Conservation (phyloP, 2,888 invertebrate genomes). For the Dasypogon diadema region DNA sequence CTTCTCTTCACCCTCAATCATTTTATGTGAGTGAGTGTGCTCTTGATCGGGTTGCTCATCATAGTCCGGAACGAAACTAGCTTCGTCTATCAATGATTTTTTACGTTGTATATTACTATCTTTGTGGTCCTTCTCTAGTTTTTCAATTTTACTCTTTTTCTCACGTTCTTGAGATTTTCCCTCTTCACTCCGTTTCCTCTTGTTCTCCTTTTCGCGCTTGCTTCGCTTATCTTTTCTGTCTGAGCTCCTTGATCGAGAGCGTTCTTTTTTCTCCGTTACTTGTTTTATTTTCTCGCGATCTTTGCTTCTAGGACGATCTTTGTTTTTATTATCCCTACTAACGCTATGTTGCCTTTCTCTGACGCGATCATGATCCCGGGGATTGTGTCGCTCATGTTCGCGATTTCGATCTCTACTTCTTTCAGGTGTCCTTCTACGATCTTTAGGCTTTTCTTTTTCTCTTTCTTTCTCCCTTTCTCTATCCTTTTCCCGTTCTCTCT, state of each 20-base stretch:
- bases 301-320: constrained; percentile 13
- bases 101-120: constrained; percentile 70
- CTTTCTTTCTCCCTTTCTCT: constrained; percentile 59
- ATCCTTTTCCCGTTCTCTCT: constrained; percentile 59
- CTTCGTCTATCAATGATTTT: constrained; percentile 78
- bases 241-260: constrained; percentile 52
- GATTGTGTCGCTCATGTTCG: background rate
- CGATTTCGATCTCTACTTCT: constrained; percentile 18
- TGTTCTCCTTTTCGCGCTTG: constrained; percentile 57
- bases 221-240: constrained; percentile 62
- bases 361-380: constrained; percentile 34
- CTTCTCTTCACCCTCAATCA: constrained; percentile 68
- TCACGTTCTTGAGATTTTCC: constrained; percentile 58
- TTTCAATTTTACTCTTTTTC: constrained; percentile 56
- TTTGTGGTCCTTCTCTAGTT: constrained; percentile 58
- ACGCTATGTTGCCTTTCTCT: constrained; percentile 40
- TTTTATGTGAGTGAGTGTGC: constrained; percentile 63
- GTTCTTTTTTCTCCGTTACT: constrained; percentile 40
- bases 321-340: constrained; percentile 5
- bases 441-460: constrained; percentile 53
- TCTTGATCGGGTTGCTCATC: constrained; percentile 75
- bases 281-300: constrained; percentile 8
- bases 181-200: constrained; percentile 58
- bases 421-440: constrained; percentile 53
- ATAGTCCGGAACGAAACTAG: constrained; percentile 81